These are phyloP conservation scores for Telmatherina bonti DNA, from an alignment of 2,797 vertebrate genomes.

Conservation along the genomic window DNA sequence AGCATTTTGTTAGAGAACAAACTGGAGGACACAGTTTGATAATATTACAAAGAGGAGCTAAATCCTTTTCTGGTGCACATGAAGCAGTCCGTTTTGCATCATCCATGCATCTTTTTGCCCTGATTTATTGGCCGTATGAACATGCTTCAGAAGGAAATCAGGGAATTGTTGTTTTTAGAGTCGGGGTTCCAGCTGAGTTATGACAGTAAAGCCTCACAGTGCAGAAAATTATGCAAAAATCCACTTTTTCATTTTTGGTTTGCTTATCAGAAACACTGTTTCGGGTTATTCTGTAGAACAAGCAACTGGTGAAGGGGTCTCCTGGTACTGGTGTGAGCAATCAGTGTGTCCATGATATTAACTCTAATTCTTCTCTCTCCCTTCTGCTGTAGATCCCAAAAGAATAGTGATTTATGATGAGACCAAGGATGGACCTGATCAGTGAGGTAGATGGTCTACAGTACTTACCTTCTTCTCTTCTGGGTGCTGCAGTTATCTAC, in stretches of 20 bases:
- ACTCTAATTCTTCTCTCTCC: not conserved
- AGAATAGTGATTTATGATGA: constrained; percentile 81
- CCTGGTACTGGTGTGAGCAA: not conserved
- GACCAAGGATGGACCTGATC: constrained; percentile 77
- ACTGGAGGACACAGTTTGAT: too few species aligned
- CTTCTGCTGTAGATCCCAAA: constrained; percentile 78
- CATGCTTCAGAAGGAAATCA: too few species aligned
- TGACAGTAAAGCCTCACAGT: too few species aligned
- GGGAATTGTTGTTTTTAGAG: too few species aligned
- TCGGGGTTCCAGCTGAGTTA: too few species aligned
- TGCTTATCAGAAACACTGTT: not conserved
- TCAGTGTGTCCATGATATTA: not conserved
- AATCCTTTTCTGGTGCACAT: not conserved
- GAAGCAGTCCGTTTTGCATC: too few species aligned
- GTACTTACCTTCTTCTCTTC: constrained; percentile 60
- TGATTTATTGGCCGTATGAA: too few species aligned
- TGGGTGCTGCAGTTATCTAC: constrained; percentile 71
- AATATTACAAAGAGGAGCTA: not conserved
- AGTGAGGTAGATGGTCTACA: constrained; percentile 74
- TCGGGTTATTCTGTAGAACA: not conserved
- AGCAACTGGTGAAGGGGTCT: not conserved
- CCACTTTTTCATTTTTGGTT: too few species aligned
- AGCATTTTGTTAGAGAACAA: too few species aligned
- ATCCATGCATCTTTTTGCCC: too few species aligned
- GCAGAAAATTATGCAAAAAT: too few species aligned